Base-by-base conservation (phyloP, 1,140 invertebrate genomes). In the Neodiprion lecontei region DNA sequence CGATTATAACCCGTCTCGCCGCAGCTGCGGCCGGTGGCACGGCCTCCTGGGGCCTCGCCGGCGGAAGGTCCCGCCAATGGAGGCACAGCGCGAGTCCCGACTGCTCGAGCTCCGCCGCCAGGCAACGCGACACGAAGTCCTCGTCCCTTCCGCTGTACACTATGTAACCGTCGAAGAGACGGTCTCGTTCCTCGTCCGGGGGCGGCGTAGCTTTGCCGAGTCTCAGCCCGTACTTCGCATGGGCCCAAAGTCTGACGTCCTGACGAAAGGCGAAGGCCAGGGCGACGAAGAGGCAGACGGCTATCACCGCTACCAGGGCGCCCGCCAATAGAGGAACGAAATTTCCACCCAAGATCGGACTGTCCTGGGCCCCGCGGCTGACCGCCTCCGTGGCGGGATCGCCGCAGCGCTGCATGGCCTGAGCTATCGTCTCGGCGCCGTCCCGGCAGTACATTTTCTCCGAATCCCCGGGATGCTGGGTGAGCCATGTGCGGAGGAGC, bases 91-190 rank as follows among this genome's bases (percentile, higher is more conserved):
- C 91, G 72, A 95, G 92, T 0, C 93, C 92, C 11, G 91, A 91
- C 77, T 94, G 92, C 83, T 97, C 96, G 73, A 98, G 86, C 80
- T 95, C 94, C 0, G 94, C 91, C 21, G 94, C 93, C 49, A 97
- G 90, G 75, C 93, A 92, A 80, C 95, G 90, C 14, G 92, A 90
- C 7, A 96, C 93, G 79, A 96, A 95, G 77, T 94, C 92, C 69
- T 95, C 93, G 87, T 97, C 96, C 85, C 95, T 93, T 78, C 94
- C 92, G 87, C 94, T 95, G 89, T 96, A 96, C 75, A 96, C 93
- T 82, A 97, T 90, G 86, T 96, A 97, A 67, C 95, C 96, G 82
- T 97, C 96, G 85, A 95, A 96, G 49, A 95, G 89, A 74, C 94
- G 91, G 82, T 95, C 94, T 49, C 91, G 90, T 82, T 94, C 93